These are phyloP conservation scores for Nymphicus hollandicus DNA, from an alignment of 2,113 vertebrate species.

Conservation along the genomic window DNA sequence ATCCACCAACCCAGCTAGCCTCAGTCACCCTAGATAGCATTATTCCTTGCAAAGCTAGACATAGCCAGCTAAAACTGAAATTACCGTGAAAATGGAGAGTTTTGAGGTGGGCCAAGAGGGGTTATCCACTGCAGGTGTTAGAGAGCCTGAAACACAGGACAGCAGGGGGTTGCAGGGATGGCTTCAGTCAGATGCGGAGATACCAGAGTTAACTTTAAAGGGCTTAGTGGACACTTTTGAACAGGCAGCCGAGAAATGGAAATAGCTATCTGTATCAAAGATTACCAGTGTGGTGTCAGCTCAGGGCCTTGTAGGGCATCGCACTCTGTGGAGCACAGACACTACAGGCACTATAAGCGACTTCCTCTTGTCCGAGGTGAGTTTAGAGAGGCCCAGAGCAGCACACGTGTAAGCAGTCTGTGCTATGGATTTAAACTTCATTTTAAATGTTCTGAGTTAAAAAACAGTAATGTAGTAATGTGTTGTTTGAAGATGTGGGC, in stretches of 20 bases:
- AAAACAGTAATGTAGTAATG: not conserved
- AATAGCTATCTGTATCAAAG: not conserved
- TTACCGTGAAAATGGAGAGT: not conserved
- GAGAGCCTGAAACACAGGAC: not conserved
- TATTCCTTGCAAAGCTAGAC: not conserved
- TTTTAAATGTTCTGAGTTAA: not conserved
- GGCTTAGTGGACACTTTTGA: not conserved
- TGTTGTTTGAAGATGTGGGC: not conserved
- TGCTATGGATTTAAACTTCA: not conserved
- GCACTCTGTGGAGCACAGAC: not conserved
- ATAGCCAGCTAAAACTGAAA: not conserved
- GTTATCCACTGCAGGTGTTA: not conserved
- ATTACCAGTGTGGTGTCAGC: not conserved
- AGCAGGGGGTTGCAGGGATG: not conserved
- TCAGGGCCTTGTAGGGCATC: not conserved
- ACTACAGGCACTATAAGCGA: not conserved
- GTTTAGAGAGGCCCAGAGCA: not conserved
- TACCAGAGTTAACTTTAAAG: not conserved
- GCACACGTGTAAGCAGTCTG: not conserved
- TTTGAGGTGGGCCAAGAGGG: not conserved
- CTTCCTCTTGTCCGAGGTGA: not conserved
- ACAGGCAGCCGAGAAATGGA: not conserved
- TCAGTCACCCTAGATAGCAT: not conserved
- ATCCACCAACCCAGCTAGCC: not conserved
- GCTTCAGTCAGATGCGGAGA: not conserved